Evolutionary conservation across 1,140 invertebrate genomes (phyloP), one percentile per base, ranked within the genome.

Genomic region (Philotrypesis tridentata): DNA sequence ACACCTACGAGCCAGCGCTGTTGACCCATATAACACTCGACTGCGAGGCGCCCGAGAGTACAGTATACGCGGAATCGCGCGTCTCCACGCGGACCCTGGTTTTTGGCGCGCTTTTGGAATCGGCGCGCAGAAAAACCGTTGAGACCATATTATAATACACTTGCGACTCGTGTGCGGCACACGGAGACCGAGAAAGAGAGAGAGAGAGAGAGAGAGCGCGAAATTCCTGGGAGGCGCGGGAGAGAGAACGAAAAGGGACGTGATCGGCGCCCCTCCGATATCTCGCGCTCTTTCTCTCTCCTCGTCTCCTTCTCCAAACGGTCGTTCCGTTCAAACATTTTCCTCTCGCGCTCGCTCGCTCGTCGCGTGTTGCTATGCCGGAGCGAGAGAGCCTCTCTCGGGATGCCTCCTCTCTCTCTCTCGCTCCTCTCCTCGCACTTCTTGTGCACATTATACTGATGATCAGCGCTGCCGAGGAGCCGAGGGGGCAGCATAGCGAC

Each of bases 401-500:
- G 67, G 23, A 29, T 65, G 23, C 63, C 63, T 65, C 67, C 31
- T 70, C 67, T 37, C 31, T 14, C 33, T 29, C n/a, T 29, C 27
- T 14, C 65, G 12, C 25, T 12, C 9, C 9, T 37, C 67, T 68
- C n/a, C n/a, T n/a, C n/a, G n/a, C n/a, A n/a, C n/a, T n/a, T n/a
- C n/a, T n/a, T n/a, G n/a, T 68, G 67, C 67, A 31, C 27, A 68
- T 68, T 31, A 68, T 29, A 65, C 67, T n/a, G n/a, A n/a, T n/a
- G n/a, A 31, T 17, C 65, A 27, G 17, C 43, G 12, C 43, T 21
- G 40, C 40, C 12, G 40, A 21, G 17, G 60, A 7, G 9, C 40
- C 40, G 75, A 48, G 63, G 63, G 37, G 60, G 75, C 75, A 77
- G 75, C n/a, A 63, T 77, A 77, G 60, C 11, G 37, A 9, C 17